A percentile compares a stretch with the other conserved stretches of the same genome.
phyloP scores from a whole-genome alignment of 2,888 invertebrate species.

The Agrilus mali region DNA sequence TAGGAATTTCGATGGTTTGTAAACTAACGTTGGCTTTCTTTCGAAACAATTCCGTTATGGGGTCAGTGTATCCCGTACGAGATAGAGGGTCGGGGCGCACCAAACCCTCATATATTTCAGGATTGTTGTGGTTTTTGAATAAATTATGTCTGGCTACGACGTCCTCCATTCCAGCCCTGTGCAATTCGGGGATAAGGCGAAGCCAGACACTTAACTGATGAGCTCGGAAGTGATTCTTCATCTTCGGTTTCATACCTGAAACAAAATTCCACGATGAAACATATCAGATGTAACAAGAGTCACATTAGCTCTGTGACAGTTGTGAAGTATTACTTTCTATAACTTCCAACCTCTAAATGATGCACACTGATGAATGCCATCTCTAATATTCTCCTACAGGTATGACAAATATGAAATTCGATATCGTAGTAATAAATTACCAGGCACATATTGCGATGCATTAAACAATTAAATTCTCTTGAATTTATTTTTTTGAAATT shows the following conservation, averaged over 20 bases:
- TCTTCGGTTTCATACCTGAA: constrained; percentile 78
- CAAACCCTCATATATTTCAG: constrained; percentile 77
- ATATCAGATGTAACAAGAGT: too few species aligned
- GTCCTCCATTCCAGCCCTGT: constrained; percentile 80
- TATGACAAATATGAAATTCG: too few species aligned
- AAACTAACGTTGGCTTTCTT: constrained; percentile 45
- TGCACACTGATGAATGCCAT: too few species aligned
- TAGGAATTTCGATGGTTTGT: constrained; percentile 49
- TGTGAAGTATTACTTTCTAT: too few species aligned
- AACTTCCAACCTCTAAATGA: too few species aligned
- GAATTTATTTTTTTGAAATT: too few species aligned
- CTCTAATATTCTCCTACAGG: too few species aligned
- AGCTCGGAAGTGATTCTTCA: constrained; percentile 88
- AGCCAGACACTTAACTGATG: constrained; percentile 94
- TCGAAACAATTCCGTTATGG: constrained; percentile 47
- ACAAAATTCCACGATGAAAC: constrained; percentile 16
- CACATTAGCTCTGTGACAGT: too few species aligned
- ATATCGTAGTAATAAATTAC: too few species aligned
- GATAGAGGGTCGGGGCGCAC: constrained; percentile 76
- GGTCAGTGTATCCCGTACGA: constrained; percentile 48
- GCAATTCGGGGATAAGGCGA: constrained; percentile 81
- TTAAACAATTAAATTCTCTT: too few species aligned
- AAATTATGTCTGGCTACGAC: constrained; percentile 79
- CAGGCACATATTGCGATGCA: too few species aligned
- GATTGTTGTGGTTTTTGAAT: constrained; percentile 79